Base-by-base conservation (phyloP, 2,113 vertebrate genomes). In the Sorex fumeus region DNA sequence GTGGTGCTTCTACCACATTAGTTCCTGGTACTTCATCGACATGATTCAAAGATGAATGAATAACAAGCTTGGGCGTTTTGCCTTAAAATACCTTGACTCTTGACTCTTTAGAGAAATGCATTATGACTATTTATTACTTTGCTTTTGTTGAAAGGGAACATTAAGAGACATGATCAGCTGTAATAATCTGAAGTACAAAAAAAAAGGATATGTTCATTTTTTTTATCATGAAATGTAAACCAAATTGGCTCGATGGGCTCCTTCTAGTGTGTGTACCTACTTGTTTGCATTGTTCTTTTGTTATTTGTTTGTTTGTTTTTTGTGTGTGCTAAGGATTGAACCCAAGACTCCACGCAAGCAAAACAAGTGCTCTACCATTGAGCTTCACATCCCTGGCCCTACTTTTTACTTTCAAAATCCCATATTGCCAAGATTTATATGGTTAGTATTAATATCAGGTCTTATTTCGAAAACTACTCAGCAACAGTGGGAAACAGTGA, bases 371-470 rank as follows among this genome's bases (percentile, higher is more conserved):
- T 53, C 8, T 53, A 53, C 16, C 53, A 53, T 19, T 53, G 53
- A 13, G 53, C 18, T 53, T 19, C 53, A 12, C 18, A 53, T 53
- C 53, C 12, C 3, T 15, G 53, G 53, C 53, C 53, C 18, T 15
- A 13, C 50, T 53, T 53, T 53, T 53, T 53, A 53, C 11, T 80
- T 81, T 91, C 43, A 69, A 83, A 50, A 77, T 60, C 89, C 57
- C 25, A 72, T 10, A 50, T 64, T 60, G 77, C 10, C 28, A 80
- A 75, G 36, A 64, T 87, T 18, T 47, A 16, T 67, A 10, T 34
- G 3, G 40, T 50, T 66, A 32, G 70, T 64, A 86, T 1, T 74
- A 32, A 88, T 86, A 57, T 28, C 5, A 64, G 90, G 7, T 47
- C n/a, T 92, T 60, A 67, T 10, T 71, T 66, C 50, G 77, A 28